Base-by-base conservation (phyloP, 2,797 vertebrate species). In the Perodicticus potto region DNA sequence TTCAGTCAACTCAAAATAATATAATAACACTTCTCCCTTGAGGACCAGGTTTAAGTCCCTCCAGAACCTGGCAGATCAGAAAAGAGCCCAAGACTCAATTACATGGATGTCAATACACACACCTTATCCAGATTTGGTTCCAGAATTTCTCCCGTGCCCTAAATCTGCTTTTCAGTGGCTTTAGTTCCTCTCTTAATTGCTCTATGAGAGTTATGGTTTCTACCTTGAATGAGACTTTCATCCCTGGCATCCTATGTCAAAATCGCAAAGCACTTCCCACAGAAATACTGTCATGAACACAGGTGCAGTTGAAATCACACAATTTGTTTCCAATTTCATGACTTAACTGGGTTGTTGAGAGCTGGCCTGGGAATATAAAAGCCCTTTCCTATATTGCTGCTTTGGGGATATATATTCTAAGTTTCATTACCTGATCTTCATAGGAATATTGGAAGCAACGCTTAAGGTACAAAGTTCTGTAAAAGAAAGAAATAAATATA, bases 341-440 rank as follows among this genome's bases (percentile, higher is more conserved):
- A 61, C 22, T 83, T 76, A 17, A 20, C 25, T 53, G 16, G 40
- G 19, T 19, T 89, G 61, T 45, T 29, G 32, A 53, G 65, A 86
- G 37, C 55, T 78, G 63, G 86, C 55, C 55, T 76, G 55, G 32
- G 53, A 85, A 89, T 37, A 14, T 25, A 27, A 77, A 80, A 89
- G 23, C 17, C 55, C 53, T 32, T 72, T 74, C 55, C n/a, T 65
- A 34, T 57, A 22, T 7, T 37, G 86, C 17, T 94, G 40, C 40
- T 82, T 74, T 89, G 20, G 34, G 37, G 20, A 65, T 29, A 37
- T 49, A 32, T 61, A 16, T 49, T 89, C 27, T 53, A 55, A 27
- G 11, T 74, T 93, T 73, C n/a, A 29, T 29, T 27, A 34, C 37
- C 32, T 92, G 55, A 76, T 45, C 82, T 94, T 89, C 63, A 92